These are phyloP conservation scores for Ophthalmotilapia sp. DNA, from an alignment of 2,113 vertebrate genomes.

Conservation along the genomic window DNA sequence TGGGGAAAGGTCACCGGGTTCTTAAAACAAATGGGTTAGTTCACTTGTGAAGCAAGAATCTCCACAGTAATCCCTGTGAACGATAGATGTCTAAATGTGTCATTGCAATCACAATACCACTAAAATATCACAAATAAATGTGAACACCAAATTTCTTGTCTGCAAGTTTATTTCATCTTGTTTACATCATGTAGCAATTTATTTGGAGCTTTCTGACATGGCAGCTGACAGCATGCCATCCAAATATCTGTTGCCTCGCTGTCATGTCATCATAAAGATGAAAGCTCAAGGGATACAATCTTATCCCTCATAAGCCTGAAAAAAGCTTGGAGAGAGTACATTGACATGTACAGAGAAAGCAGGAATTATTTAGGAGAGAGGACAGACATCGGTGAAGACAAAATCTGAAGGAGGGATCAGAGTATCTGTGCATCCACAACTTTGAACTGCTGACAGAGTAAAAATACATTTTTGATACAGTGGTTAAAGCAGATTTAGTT, in stretches of 20 bases:
- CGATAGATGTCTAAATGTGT: background rate
- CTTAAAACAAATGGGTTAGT: background rate
- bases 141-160: background rate
- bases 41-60: background rate
- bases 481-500: background rate
- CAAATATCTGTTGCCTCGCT: slow-evolving; percentile 22
- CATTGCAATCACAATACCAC: background rate
- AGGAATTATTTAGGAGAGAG: slow-evolving; percentile 2
- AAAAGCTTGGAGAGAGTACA: slow-evolving; percentile 18
- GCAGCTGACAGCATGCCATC: slow-evolving; percentile 17
- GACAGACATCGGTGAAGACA: slow-evolving; percentile 23
- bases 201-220: slow-evolving; percentile 9
- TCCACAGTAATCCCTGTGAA: background rate
- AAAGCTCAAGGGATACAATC: slow-evolving; percentile 27
- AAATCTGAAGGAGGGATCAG: slow-evolving; percentile 38
- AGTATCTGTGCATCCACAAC: slow-evolving; percentile 12
- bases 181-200: slow-evolving; percentile 33
- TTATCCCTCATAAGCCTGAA: slow-evolving; percentile 30
- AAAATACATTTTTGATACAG: slow-evolving; percentile 10
- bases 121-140: background rate
- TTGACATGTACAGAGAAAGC: background rate
- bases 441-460: slow-evolving; percentile 19
- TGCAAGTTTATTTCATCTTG: slow-evolving; percentile 13
- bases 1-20: background rate
- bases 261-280: slow-evolving; percentile 28